Percentiles rank a stretch among this genome's conserved stretches.
phyloP scores from a whole-genome alignment of 2,113 vertebrate genomes.

The Chaetorhynchus papuensis region DNA sequence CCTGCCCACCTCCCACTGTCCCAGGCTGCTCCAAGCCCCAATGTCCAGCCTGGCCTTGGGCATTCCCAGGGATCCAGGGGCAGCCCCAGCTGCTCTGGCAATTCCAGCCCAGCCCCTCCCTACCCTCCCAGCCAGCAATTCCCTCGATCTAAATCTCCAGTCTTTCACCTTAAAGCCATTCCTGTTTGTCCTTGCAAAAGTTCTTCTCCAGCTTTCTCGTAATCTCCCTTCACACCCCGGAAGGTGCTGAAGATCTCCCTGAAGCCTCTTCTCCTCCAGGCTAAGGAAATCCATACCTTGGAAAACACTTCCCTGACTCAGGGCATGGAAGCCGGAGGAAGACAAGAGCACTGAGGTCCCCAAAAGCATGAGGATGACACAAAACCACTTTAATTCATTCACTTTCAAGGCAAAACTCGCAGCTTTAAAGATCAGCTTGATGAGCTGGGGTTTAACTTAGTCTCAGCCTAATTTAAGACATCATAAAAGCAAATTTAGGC shows the following conservation, averaged over 20 bases:
- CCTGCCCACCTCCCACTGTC: rapidly evolving
- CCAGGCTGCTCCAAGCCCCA: neutral
- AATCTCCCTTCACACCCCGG: neutral
- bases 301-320: neutral
- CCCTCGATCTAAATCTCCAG: neutral
- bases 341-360: neutral
- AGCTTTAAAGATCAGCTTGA: neutral
- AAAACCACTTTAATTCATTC: neutral
- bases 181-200: neutral
- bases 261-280: neutral
- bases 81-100: neutral
- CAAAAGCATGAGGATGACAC: neutral
- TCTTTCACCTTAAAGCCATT: neutral
- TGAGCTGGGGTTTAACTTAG: rapidly evolving
- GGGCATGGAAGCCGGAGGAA: neutral
- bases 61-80: neutral
- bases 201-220: neutral
- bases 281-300: neutral
- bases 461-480: neutral
- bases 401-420: neutral
- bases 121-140: neutral
- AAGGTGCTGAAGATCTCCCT: neutral
- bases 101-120: neutral
- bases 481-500: rapidly evolving
- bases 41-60: rapidly evolving